Conservation (phyloP, 2,888 invertebrate species). For the Oxyteleia sp. region DNA sequence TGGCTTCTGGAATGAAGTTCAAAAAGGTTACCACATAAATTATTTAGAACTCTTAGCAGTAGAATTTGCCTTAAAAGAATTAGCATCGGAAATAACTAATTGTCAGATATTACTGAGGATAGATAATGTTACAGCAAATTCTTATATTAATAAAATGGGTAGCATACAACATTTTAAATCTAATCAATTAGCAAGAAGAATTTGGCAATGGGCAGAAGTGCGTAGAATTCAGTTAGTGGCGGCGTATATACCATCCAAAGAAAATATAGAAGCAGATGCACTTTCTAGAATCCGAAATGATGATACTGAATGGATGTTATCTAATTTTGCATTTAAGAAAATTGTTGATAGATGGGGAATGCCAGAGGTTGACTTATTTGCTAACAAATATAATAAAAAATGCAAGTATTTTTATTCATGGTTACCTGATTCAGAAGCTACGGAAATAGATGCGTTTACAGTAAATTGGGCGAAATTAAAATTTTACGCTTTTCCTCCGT, state of each 20-base stretch:
- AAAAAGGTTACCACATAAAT: slow-evolving; percentile 41
- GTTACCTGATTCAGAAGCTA: slow-evolving; percentile 48
- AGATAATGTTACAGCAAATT: slow-evolving; percentile 62
- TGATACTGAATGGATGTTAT: slow-evolving; percentile 58
- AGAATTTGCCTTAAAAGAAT: slow-evolving; percentile 19
- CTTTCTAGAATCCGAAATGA: slow-evolving; percentile 37
- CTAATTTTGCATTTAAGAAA: slow-evolving; percentile 23
- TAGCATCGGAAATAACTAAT: slow-evolving; percentile 12
- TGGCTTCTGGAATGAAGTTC: slow-evolving; percentile 46
- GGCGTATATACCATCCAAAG: slow-evolving; percentile 49
- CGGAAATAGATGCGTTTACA: slow-evolving; percentile 47
- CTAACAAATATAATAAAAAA: slow-evolving; percentile 41
- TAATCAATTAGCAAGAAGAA: slow-evolving; percentile 23
- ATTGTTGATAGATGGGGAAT: slow-evolving; percentile 44
- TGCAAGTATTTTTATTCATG: slow-evolving; percentile 63
- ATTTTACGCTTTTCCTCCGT: slow-evolving; percentile 72
- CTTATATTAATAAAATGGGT: slow-evolving; percentile 64
- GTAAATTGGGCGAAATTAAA: slow-evolving; percentile 26
- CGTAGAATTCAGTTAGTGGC: slow-evolving; percentile 30
- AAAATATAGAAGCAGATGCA: slow-evolving; percentile 48
- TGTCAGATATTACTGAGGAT: slow-evolving; percentile 43
- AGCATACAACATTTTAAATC: slow-evolving; percentile 29
- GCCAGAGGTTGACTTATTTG: slow-evolving; percentile 59
- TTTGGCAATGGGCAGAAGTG: slow-evolving; percentile 58
- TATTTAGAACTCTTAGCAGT: slow-evolving; percentile 32